Base-by-base conservation (phyloP, 2,888 invertebrate genomes). In the Serrognathus titanus region DNA sequence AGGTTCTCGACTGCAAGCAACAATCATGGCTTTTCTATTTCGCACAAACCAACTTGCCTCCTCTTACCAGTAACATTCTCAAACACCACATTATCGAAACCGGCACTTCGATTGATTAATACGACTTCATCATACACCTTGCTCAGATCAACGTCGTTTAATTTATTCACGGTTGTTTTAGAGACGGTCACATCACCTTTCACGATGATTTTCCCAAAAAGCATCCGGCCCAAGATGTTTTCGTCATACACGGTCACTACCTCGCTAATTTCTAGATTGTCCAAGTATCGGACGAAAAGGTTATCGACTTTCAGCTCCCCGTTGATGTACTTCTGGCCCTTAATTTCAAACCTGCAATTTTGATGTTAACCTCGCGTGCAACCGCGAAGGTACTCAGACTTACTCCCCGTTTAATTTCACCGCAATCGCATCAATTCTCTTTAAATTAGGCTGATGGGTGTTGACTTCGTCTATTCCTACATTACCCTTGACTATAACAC, bases 401-500 rank as follows among this genome's bases (percentile, higher is more conserved):
- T 56, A 67, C 73, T 64, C 66, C 62, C 75, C 75, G 48, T 64
- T 69, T 7, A 65, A 63, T 66, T 66, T 72, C 1, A 76, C 71
- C 37, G 69, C 62, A 46, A 71, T 67, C 41, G 55, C 50, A 11
- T 68, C 62, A 35, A 76, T 56, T 60, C 65, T 60, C 16, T 60
- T 39, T n/a, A 76, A 63, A 67, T 75, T 63, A 3, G 75, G 73
- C 24, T 46, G 59, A 53, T 75, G 72, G 13, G 57, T 57, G 39
- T 61, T 50, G 10, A 54, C 55, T 20, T 64, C 50, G 54, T 71
- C 62, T 47, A 75, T 51, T 5, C 58, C 41, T 43, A 76, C 61
- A 61, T 74, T 69, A 45, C 75, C 75, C 1, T 56, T 39, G 41
- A 76, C 65, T 31, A 63, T 69, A 12, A 69, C 64, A 54, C 74